Base-by-base conservation (phyloP, 2,888 invertebrate genomes). In the Lasioglossum oenotherae region DNA sequence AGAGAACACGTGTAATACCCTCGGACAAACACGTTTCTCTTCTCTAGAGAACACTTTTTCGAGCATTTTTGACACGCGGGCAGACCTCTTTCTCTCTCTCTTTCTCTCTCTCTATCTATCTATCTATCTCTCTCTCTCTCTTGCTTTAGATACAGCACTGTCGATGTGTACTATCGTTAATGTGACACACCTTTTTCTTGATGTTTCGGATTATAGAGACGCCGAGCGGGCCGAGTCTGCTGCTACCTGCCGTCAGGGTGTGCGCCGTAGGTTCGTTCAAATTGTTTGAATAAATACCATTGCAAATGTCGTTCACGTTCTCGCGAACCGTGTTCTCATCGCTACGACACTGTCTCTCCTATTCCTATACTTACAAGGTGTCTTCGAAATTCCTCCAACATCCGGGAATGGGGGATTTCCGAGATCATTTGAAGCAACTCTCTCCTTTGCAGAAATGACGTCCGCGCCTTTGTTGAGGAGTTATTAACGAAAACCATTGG, bases 201-300 rank as follows among this genome's bases (percentile, higher is more conserved):
- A 90, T 94, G 92, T 94, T 94, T 93, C 90, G 92, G 85, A 92
- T 94, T 94, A 91, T 94, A 94, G 94, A 94, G 93, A 94, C 60
- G 93, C 93, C 81, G 93, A 94, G 80, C 93, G 91, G 89, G 85
- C 90, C 93, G 93, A 93, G 92, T 92, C 92, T 91, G 88, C 92
- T 87, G 90, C 92, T 90, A 91, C 91, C 85, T 83, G 92, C 90
- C 91, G 92, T 81, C 93, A 91, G 85, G 93, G 92, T 91, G 91
- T 92, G 88, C 92, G 91, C 90, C 93, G 93, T 94, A 94, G 94
- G 94, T 94, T 94, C 93, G 94, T 94, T 93, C 90, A 92, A 91
- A 90, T 57, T 90, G 84, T 90, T 90, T 88, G 88, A 90, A 84
- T 88, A 80, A 71, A 69, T 73, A 80, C 57, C 85, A 82, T 75